A percentile compares a stretch with the other conserved stretches of the same genome.
Evolutionary conservation across 2,797 vertebrate species (phyloP).

Genomic region (Eulemur coronatus): DNA sequence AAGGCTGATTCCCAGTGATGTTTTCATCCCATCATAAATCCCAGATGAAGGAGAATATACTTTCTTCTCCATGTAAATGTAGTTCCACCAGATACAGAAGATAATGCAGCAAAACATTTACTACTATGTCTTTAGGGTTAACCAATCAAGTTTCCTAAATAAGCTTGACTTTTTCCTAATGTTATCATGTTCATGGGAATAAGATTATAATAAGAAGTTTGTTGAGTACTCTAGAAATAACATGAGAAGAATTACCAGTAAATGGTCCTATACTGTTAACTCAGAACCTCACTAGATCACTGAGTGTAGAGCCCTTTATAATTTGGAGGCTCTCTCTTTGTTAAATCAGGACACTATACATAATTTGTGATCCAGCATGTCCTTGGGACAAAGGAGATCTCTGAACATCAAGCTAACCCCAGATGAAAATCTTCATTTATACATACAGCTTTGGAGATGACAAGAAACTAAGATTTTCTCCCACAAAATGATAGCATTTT

Average conservation of each 20-base stretch:
- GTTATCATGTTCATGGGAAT: not conserved
- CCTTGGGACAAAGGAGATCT: not conserved
- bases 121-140: not conserved
- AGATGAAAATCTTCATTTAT: not conserved
- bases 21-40: not conserved
- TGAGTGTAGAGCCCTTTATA: not conserved
- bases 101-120: not conserved
- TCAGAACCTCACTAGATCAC: not conserved
- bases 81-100: not conserved
- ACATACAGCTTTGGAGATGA: not conserved
- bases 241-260: not conserved
- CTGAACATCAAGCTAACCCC: not conserved
- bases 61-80: not conserved
- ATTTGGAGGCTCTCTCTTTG: not conserved
- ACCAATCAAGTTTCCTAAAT: not conserved
- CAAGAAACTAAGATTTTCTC: not conserved
- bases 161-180: not conserved
- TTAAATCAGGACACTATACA: not conserved
- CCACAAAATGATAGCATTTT: not conserved
- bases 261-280: not conserved
- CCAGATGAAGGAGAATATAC: not conserved
- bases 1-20: not conserved
- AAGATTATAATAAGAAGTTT: not conserved
- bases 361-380: not conserved
- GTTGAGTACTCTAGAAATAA: not conserved